Evolutionary conservation across 2,797 vertebrate species (phyloP), one percentile per base, ranked within the genome.

Genomic region (Knipowitschia caucasica): DNA sequence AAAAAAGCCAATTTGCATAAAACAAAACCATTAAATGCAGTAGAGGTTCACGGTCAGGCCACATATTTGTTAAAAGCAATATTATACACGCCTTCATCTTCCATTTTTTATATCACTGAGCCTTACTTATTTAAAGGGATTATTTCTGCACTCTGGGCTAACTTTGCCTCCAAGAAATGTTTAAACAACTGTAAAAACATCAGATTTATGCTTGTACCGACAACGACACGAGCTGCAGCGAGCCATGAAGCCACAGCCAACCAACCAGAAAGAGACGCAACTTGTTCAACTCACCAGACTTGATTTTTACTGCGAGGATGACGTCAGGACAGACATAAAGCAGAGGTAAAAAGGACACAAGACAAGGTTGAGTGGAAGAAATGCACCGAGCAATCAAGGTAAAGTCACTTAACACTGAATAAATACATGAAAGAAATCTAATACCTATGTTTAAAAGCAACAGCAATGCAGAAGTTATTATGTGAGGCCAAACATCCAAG

Each of bases 101-200:
- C 17, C 10, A 3, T 57, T 47, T 67, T 55, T 58, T 49, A 23
- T 25, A 52, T 50, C 53, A 40, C 36, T 64, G 64, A 69, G 43
- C 46, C 54, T 29, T 18, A 47, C 18, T n/a, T 64, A 50, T 55
- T 59, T 62, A 75, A 79, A 62, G 25, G 53, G 56, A 73, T 83
- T 78, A 72, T 57, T 68, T 77, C 61, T 71, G 62, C 64, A 44
- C 25, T 50, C 43, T 35, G 20, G 38, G 72, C 64, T 50, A 73
- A 59, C 36, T 59, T 49, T 57, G 62, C 69, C 72, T 67, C 43
- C 57, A 24, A 78, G 66, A 67, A 65, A 67, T 73, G 57, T 78
- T 69, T 69, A 58, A 56, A 49, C 47, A 59, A 43, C 59, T 79
- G 36, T 34, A 42, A 54, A 26, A 26, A 30, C 25, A 15, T 45